Conservation (phyloP, 2,113 vertebrate species). For the Dascyllus trimaculatus region DNA sequence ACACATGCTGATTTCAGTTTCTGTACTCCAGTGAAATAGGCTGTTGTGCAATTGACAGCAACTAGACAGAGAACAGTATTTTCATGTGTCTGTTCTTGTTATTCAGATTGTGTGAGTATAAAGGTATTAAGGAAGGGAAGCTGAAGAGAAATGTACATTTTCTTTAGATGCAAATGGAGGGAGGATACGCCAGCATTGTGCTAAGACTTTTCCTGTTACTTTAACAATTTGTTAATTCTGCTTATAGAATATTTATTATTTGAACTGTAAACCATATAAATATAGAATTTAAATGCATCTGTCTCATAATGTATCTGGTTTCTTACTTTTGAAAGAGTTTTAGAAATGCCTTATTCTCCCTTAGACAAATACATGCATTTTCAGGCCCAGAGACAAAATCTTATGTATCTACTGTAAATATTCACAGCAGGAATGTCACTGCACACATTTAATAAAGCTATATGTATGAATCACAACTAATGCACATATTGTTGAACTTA, state of each 20-base stretch:
- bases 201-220: background rate
- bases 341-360: too few relatives aligned
- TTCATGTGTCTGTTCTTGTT: background rate
- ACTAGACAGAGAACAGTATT: background rate
- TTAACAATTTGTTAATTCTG: background rate
- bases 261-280: background rate
- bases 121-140: background rate
- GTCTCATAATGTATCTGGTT: background rate
- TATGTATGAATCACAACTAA: background rate
- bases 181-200: background rate
- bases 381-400: background rate
- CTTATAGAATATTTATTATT: background rate
- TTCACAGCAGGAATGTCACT: background rate
- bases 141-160: background rate
- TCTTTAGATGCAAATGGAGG: background rate
- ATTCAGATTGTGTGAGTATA: background rate
- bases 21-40: constrained; percentile 22
- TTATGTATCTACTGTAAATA: background rate
- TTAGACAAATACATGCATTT: too few relatives aligned
- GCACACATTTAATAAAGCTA: background rate
- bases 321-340: background rate
- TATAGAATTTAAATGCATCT: background rate
- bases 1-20: constrained; percentile 75
- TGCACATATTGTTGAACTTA: background rate
- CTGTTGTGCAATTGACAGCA: background rate